phyloP scores from a whole-genome alignment of 2,113 vertebrate genomes.

The Piaya cayana region DNA sequence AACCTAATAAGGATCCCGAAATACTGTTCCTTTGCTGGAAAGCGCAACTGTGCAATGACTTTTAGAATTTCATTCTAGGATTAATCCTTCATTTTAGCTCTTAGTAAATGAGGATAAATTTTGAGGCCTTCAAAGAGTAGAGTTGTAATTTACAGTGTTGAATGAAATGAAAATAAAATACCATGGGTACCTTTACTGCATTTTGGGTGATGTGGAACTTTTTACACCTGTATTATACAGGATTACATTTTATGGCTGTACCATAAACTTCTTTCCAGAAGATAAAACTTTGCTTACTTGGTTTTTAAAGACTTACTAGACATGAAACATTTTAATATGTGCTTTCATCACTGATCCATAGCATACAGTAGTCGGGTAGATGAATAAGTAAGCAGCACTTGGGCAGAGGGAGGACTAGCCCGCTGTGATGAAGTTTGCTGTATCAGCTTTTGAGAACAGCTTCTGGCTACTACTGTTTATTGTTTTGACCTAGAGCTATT shows the following conservation, averaged over 20 bases:
- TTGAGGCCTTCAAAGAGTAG: neutral
- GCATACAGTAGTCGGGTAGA: neutral
- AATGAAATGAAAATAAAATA: conserved; percentile 6
- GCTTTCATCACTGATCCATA: neutral
- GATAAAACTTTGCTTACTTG: neutral
- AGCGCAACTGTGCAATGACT: neutral
- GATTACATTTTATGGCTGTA: neutral
- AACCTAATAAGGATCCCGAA: neutral
- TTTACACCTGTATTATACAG: neutral
- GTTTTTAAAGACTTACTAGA: neutral
- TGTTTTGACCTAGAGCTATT: neutral
- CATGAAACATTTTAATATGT: neutral
- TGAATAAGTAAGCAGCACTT: neutral
- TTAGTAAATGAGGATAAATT: neutral
- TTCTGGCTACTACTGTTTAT: neutral
- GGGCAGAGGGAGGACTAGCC: neutral
- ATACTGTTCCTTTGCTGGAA: neutral
- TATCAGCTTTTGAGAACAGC: neutral
- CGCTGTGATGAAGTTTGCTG: neutral
- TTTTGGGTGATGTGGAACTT: neutral
- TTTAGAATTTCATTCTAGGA: neutral
- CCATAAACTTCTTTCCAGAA: neutral
- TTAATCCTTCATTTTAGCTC: neutral
- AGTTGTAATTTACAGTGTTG: neutral
- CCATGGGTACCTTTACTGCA: neutral